Percentiles rank a stretch among this genome's conserved stretches.
phyloP scores from a whole-genome alignment of 2,888 invertebrate species.

The Lasioglossum leucozonium region DNA sequence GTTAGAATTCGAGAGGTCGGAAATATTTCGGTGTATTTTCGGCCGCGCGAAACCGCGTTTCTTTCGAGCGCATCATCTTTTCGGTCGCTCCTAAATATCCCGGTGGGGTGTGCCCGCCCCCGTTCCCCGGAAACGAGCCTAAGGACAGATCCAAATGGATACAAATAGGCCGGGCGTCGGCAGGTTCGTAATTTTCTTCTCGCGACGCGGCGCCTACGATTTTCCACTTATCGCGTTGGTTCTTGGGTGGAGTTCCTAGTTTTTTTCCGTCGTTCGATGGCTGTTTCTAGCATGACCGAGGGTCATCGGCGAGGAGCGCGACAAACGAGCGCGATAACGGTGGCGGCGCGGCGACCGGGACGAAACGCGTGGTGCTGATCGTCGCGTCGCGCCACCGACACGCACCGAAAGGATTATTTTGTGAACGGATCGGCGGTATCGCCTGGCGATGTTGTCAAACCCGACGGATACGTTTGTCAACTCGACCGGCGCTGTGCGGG shows the following conservation, averaged over 20 bases:
- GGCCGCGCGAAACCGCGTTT: conserved; percentile 19
- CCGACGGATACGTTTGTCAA: conserved; percentile 58
- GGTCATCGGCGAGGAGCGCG: background rate
- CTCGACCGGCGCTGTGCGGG: conserved; percentile 35
- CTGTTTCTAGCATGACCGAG: background rate
- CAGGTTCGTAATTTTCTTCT: background rate
- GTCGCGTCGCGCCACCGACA: background rate
- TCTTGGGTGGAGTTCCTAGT: background rate
- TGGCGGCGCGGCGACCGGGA: background rate
- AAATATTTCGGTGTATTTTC: conserved; percentile 44
- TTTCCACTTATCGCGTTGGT: background rate
- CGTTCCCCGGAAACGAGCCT: background rate
- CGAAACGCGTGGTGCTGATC: background rate
- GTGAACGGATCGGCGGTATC: conserved; percentile 37
- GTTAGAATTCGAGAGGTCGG: background rate
- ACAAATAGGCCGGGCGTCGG: background rate
- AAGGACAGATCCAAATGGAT: background rate
- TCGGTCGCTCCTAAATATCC: background rate
- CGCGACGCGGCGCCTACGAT: background rate
- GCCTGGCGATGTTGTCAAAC: conserved; percentile 44
- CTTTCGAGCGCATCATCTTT: background rate
- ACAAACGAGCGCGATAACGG: background rate
- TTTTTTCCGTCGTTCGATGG: background rate
- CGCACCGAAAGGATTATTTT: conserved; percentile 44
- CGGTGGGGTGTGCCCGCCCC: background rate